Percentiles rank a stretch among this genome's conserved stretches.
These are phyloP conservation scores for Rhinopomastus cyanomelas DNA, from an alignment of 2,113 vertebrate species.

Conservation along the genomic window DNA sequence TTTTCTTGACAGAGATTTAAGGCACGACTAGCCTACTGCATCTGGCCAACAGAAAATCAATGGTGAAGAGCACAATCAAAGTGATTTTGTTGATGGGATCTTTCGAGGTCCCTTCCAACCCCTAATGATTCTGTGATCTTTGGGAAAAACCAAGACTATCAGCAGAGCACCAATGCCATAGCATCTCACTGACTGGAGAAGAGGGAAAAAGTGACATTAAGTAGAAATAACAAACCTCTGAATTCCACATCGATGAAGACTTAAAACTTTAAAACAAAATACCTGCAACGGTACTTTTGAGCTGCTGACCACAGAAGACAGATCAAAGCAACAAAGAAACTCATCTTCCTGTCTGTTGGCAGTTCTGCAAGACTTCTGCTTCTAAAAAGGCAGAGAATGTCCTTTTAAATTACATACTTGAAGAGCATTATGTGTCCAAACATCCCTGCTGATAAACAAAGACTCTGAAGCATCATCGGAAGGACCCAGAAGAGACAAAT, in stretches of 20 bases:
- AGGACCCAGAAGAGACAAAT: background rate
- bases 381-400: background rate
- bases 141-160: background rate
- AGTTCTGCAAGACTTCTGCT: background rate
- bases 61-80: background rate
- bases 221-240: background rate
- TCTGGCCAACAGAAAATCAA: constrained; percentile 17
- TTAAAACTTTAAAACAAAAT: background rate
- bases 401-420: background rate
- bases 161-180: background rate
- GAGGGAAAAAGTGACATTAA: background rate
- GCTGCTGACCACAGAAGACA: background rate
- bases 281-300: background rate
- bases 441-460: background rate
- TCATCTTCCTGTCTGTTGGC: background rate
- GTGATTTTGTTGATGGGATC: background rate
- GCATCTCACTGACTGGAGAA: background rate
- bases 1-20: constrained; percentile 11
- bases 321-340: constrained; percentile 10
- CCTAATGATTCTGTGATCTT: no score
- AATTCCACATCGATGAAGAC: background rate
- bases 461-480: background rate
- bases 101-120: no score
- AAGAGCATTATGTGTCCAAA: background rate
- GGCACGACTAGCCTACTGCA: background rate